phyloP scores from a whole-genome alignment of 2,113 vertebrate species.

The Neotragus moschatus region DNA sequence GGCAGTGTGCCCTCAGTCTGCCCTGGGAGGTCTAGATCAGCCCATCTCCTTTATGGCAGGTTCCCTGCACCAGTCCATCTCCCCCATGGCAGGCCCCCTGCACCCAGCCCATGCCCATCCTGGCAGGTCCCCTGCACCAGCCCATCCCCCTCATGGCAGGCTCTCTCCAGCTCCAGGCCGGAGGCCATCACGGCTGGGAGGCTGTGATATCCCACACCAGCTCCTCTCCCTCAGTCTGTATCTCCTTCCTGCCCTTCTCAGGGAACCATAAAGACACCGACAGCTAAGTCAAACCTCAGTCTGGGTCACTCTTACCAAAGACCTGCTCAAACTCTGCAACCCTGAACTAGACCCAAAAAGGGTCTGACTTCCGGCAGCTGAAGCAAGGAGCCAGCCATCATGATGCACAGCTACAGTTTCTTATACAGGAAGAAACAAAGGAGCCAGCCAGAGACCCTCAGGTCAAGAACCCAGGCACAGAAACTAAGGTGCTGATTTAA shows the following conservation, averaged over 20 bases:
- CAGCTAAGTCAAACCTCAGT: background rate
- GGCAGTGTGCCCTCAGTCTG: background rate
- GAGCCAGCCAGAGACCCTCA: background rate
- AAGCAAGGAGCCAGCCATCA: background rate
- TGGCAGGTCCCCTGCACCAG: fast-evolving
- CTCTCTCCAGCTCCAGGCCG: background rate
- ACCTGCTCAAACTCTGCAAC: background rate
- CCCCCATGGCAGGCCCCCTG: fast-evolving
- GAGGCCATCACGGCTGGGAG: too few species aligned
- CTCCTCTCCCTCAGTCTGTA: background rate
- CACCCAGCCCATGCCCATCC: background rate
- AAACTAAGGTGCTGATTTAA: background rate
- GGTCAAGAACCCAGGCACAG: background rate
- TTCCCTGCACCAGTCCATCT: background rate
- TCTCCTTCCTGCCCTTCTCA: background rate
- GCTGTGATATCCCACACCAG: too few species aligned
- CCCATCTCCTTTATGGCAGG: background rate
- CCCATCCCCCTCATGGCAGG: background rate
- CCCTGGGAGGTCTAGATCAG: too few species aligned
- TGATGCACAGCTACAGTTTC: background rate
- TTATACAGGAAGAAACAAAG: background rate
- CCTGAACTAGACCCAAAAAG: background rate
- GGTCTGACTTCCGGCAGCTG: background rate
- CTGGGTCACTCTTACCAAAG: background rate
- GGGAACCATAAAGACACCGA: background rate